Evolutionary conservation across 2,888 invertebrate species (phyloP), one percentile per base, ranked within the genome.

Genomic region (Drymonia ruficornis): DNA sequence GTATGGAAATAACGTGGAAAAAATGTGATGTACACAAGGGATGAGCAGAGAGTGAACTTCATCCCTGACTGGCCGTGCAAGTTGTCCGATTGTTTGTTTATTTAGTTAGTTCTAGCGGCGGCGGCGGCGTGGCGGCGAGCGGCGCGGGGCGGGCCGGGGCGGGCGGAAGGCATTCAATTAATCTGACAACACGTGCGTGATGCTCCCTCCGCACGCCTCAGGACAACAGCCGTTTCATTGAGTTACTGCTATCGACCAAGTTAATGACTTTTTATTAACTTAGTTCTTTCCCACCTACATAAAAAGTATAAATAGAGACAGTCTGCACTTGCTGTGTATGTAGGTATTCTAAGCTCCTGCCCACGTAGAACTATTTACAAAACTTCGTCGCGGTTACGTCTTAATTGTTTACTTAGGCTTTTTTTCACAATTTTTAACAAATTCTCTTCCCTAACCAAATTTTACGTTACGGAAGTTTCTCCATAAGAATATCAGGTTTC

Each of bases 171-270:
- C 82, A 86, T 87, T 86, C 87, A 89, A 88, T 90, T 90, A 88
- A 84, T 83, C 83, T 74, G 81, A 74, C 83, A 86, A 87, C 89
- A 91, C 91, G 89, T 89, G 90, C 87, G 87, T 85, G 80, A 83
- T 86, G 85, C 86, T 82, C 83, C 81, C 82, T 79, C 73, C 74
- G 63, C 65, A 65, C 63, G 69, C 76, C 76, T 70, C 72, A 77
- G 78, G 74, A 71, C 76, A 83, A 83, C 81, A 84, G 78, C 72
- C 82, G 80, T 81, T 83, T 84, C 84, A 86, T 82, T 83, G 81
- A 82, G 67, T 78, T 74, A 67, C 70, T 36, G 49, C 57, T 50
- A 49, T 58, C 49, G 9, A 12, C 42, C 8, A 36, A 13, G 2
- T 31, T 31, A 7, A 40, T 40, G 13, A 16, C 12, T 40, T 40